phyloP scores from a whole-genome alignment of 2,113 vertebrate genomes.

The Hippopotamus amphibius region DNA sequence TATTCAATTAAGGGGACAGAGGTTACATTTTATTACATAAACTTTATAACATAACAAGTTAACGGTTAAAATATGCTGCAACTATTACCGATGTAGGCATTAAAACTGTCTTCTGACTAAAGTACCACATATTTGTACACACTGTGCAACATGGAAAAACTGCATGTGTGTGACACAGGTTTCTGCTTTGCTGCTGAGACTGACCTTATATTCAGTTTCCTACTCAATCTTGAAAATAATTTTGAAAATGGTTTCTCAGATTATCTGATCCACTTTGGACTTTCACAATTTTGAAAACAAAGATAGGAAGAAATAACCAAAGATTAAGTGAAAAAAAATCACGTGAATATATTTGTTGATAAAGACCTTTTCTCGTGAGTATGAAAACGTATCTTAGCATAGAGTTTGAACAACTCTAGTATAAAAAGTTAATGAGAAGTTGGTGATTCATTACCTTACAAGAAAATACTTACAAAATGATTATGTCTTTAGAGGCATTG shows the following conservation, averaged over 20 bases:
- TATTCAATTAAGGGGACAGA: background rate
- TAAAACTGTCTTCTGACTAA: background rate
- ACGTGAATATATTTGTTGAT: conserved; percentile 25
- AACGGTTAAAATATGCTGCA: background rate
- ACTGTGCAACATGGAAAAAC: background rate
- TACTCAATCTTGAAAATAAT: background rate
- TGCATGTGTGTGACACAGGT: background rate
- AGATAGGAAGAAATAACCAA: conserved; percentile 15
- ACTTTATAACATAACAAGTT: background rate
- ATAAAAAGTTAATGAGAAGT: background rate
- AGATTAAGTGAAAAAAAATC: background rate
- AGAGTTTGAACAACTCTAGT: background rate
- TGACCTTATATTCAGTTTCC: background rate
- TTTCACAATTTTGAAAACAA: conserved; percentile 50
- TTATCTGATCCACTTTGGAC: conserved; percentile 7
- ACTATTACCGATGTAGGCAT: background rate
- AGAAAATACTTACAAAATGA: conserved; percentile 94
- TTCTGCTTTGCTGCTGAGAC: background rate
- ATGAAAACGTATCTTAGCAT: background rate
- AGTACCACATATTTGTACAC: background rate
- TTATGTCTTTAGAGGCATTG: conserved; percentile 96
- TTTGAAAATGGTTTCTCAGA: conserved; percentile 49
- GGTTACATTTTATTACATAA: background rate
- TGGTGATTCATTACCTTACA: background rate
- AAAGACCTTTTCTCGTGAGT: background rate